These are phyloP conservation scores for Ramphastos sulfuratus DNA, from an alignment of 2,113 vertebrate species.

Conservation along the genomic window DNA sequence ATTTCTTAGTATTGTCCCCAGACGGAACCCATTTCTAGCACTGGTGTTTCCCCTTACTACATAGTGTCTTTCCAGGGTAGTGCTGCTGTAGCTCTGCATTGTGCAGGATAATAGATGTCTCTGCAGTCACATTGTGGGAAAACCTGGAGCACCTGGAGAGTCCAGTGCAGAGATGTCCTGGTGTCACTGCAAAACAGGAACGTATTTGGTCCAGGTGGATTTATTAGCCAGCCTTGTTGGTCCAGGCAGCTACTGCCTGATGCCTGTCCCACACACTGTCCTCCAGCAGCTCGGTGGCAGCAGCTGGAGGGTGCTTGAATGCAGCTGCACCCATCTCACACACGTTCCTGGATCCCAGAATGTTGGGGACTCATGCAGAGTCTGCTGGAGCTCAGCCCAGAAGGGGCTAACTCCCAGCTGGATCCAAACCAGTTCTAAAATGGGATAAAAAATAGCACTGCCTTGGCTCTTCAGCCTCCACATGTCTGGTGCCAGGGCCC, in stretches of 20 bases:
- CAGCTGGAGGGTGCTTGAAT: background rate
- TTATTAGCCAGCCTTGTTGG: background rate
- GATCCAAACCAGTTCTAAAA: background rate
- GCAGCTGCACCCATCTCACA: background rate
- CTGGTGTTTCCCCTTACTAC: accelerated
- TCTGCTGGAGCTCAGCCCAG: background rate
- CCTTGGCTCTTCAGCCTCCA: background rate
- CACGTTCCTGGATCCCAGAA: background rate
- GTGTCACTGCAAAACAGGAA: background rate
- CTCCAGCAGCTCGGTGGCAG: background rate
- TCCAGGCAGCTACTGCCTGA: background rate
- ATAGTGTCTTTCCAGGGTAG: background rate
- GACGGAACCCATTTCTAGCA: background rate
- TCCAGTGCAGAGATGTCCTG: background rate
- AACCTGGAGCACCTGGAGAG: background rate
- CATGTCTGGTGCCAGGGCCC: background rate
- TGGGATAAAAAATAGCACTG: background rate
- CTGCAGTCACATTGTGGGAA: background rate
- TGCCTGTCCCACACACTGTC: background rate
- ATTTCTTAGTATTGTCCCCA: background rate
- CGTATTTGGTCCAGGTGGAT: background rate
- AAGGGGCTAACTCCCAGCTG: background rate
- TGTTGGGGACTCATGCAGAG: background rate
- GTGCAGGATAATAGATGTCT: background rate
- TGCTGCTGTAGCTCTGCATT: background rate